Evolutionary conservation across 2,113 vertebrate genomes (phyloP).

Genomic region (Struthidea cinerea): DNA sequence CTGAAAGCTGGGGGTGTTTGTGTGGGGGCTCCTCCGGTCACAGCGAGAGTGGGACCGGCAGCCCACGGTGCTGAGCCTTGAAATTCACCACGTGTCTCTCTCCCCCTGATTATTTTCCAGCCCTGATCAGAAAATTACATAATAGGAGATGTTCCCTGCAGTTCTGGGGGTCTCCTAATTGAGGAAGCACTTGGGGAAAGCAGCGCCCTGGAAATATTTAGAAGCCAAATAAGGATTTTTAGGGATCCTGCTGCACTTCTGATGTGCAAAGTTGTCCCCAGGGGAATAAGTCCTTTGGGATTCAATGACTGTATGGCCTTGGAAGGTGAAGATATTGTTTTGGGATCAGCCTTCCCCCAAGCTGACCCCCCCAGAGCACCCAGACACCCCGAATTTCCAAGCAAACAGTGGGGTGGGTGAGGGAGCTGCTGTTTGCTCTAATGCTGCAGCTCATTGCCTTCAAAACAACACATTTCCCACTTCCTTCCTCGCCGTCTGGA

Average conservation of each 20-base stretch:
- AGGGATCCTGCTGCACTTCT: neutral
- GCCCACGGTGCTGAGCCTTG: neutral
- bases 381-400: neutral
- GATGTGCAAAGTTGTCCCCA: neutral
- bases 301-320: rapidly evolving
- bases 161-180: neutral
- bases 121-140: neutral
- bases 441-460: neutral
- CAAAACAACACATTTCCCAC: neutral
- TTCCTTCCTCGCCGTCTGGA: neutral
- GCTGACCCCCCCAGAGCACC: neutral
- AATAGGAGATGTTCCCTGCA: neutral
- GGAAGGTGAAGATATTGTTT: neutral
- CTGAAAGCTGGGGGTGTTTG: neutral
- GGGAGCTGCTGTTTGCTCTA: neutral
- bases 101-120: neutral
- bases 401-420: rapidly evolving
- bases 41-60: neutral
- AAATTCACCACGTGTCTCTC: neutral
- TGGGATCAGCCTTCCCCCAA: neutral
- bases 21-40: rapidly evolving
- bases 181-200: neutral
- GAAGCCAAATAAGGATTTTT: neutral
- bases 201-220: neutral
- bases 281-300: neutral